Evolutionary conservation across 2,888 invertebrate species (phyloP).

Genomic region (Macaria liturata): DNA sequence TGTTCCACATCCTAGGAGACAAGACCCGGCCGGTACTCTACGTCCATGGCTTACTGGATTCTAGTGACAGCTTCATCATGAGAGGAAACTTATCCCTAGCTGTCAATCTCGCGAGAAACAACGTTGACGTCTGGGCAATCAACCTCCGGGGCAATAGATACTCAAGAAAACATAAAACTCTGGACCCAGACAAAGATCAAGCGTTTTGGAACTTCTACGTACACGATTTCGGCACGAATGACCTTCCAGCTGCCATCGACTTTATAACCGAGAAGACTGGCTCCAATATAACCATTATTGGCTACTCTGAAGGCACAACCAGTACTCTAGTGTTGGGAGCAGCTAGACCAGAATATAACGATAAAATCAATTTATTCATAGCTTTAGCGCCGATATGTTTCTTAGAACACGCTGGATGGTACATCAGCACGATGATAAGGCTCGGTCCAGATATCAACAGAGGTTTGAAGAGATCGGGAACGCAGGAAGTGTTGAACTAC

Average conservation of each 20-base stretch:
- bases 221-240: slow-evolving; percentile 87
- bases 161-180: slow-evolving; percentile 73
- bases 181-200: slow-evolving; percentile 55
- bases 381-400: slow-evolving; percentile 77
- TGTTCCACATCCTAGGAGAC: slow-evolving; percentile 47
- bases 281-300: slow-evolving; percentile 82
- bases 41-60: slow-evolving; percentile 50
- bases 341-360: slow-evolving; percentile 75
- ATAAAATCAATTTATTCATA: slow-evolving; percentile 72
- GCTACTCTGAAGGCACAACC: slow-evolving; percentile 86
- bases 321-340: slow-evolving; percentile 75
- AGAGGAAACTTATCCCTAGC: slow-evolving; percentile 50
- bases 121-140: slow-evolving; percentile 72
- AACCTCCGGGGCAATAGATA: slow-evolving; percentile 84
- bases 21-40: slow-evolving; percentile 43
- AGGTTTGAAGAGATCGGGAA: slow-evolving; percentile 11
- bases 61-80: slow-evolving; percentile 47
- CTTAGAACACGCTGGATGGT: slow-evolving; percentile 30
- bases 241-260: slow-evolving; percentile 85
- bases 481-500: slow-evolving; percentile 26
- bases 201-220: slow-evolving; percentile 82
- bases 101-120: slow-evolving; percentile 63
- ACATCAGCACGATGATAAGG: slow-evolving; percentile 10
- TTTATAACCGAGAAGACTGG: slow-evolving; percentile 64
- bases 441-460: slow-evolving; percentile 21